Evolutionary conservation across 2,113 vertebrate species (phyloP).

Genomic region (Pachycephala philippinensis): DNA sequence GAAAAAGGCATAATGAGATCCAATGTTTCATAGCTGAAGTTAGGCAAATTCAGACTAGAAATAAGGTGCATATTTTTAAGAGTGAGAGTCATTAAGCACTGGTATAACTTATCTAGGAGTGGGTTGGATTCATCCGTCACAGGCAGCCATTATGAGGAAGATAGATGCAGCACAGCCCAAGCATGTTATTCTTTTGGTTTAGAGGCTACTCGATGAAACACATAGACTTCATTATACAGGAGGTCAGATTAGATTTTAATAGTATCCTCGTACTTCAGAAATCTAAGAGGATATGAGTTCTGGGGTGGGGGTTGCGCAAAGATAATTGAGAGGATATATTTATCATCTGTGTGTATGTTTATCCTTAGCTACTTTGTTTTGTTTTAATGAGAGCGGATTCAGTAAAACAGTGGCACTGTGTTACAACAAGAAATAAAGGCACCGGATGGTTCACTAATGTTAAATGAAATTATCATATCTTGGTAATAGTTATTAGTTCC

Average conservation of each 20-base stretch:
- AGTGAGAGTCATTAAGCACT: background rate
- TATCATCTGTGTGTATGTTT: background rate
- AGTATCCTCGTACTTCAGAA: background rate
- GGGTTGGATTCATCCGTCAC: background rate
- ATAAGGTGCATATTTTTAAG: background rate
- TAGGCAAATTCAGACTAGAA: background rate
- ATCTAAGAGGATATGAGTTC: background rate
- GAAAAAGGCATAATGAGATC: constrained; percentile 9
- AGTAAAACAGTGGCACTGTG: background rate
- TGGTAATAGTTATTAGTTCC: constrained; percentile 20
- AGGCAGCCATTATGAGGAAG: background rate
- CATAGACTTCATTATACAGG: background rate
- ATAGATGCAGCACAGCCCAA: background rate
- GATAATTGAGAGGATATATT: background rate
- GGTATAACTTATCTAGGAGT: background rate
- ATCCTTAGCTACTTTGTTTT: background rate
- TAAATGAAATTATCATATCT: constrained; percentile 38
- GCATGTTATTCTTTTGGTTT: background rate
- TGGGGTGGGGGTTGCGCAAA: background rate
- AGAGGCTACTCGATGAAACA: background rate
- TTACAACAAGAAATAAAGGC: background rate
- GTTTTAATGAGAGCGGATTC: background rate
- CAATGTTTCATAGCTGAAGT: background rate
- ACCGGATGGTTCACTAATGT: constrained; percentile 32
- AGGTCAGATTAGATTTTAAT: background rate